Percentiles rank a stretch among this genome's conserved stretches.
Evolutionary conservation across 2,888 invertebrate species (phyloP).

Genomic region (Epistrophella euchroma): DNA sequence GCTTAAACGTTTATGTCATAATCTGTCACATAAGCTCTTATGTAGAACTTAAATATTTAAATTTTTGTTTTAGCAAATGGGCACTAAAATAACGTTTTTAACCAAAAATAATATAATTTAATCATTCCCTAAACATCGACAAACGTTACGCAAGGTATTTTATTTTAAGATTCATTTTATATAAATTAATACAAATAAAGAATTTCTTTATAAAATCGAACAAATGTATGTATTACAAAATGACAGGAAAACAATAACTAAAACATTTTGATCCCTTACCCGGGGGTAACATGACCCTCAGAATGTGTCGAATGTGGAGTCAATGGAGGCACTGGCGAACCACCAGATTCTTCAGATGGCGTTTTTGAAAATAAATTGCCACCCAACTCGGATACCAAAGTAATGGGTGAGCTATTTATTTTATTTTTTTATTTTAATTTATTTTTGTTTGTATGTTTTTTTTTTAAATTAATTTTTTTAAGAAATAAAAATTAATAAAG

Average conservation of each 20-base stretch:
- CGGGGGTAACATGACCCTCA: slow-evolving; percentile 85
- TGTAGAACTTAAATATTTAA: no score
- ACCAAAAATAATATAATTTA: slow-evolving; percentile 11
- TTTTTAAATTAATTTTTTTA: slow-evolving; percentile 17
- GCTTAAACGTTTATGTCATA: no score
- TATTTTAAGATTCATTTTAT: background rate
- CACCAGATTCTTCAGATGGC: slow-evolving; percentile 94
- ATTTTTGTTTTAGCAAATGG: no score
- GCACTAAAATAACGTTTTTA: slow-evolving; percentile 9
- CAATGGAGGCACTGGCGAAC: slow-evolving; percentile 87
- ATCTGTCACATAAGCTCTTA: no score
- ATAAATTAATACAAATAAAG: background rate
- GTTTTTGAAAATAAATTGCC: slow-evolving; percentile 97
- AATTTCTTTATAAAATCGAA: slow-evolving; percentile 24
- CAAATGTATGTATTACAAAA: slow-evolving; percentile 13
- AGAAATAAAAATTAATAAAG: slow-evolving; percentile 27
- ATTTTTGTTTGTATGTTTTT: slow-evolving; percentile 27
- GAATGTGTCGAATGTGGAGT: slow-evolving; percentile 85
- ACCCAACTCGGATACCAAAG: slow-evolving; percentile 97
- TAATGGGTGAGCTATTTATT: slow-evolving; percentile 92
- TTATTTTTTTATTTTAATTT: slow-evolving; percentile 30
- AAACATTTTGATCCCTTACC: slow-evolving; percentile 81
- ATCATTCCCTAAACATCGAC: slow-evolving; percentile 71
- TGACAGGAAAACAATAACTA: slow-evolving; percentile 43
- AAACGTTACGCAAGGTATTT: slow-evolving; percentile 41